These are phyloP conservation scores for Dioctria rufipes DNA, from an alignment of 2,888 invertebrate species.

Conservation along the genomic window DNA sequence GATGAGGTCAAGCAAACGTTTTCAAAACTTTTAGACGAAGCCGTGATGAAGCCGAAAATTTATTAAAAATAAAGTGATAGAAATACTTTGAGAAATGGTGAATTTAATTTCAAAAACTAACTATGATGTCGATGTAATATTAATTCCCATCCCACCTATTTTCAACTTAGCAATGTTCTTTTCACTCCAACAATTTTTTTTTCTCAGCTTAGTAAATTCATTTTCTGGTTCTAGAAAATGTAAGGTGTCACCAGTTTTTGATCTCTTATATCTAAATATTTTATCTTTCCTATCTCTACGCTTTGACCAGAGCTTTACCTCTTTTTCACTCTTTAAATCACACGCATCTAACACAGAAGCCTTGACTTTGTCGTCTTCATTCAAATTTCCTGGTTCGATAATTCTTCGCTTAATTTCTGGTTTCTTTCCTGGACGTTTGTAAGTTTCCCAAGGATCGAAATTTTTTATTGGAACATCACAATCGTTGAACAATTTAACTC, in stretches of 20 bases:
- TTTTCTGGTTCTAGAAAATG: slow-evolving; percentile 56
- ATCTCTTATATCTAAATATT: slow-evolving; percentile 51
- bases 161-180: slow-evolving; percentile 47
- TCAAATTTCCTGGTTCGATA: slow-evolving; percentile 46
- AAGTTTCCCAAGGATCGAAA: slow-evolving; percentile 18
- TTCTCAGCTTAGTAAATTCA: slow-evolving; percentile 55
- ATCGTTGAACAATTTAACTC: slow-evolving; percentile 49
- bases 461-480: slow-evolving; percentile 30
- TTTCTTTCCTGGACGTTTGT: not conserved
- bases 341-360: slow-evolving; percentile 27
- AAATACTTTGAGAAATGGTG: not conserved
- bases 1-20: slow-evolving; percentile 69
- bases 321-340: slow-evolving; percentile 33
- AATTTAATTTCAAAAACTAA: not conserved
- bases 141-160: not conserved
- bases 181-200: slow-evolving; percentile 58
- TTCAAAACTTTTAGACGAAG: slow-evolving; percentile 73
- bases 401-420: slow-evolving; percentile 49
- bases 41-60: slow-evolving; percentile 78
- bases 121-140: not conserved
- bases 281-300: slow-evolving; percentile 26
- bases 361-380: slow-evolving; percentile 48
- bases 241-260: slow-evolving; percentile 32
- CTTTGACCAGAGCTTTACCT: slow-evolving; percentile 47
- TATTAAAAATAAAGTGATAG: slow-evolving; percentile 71